These are phyloP conservation scores for Sycon ciliatum DNA, from an alignment of 37 sponge, comb jelly and placozoan genomes.

Conservation along the genomic window DNA sequence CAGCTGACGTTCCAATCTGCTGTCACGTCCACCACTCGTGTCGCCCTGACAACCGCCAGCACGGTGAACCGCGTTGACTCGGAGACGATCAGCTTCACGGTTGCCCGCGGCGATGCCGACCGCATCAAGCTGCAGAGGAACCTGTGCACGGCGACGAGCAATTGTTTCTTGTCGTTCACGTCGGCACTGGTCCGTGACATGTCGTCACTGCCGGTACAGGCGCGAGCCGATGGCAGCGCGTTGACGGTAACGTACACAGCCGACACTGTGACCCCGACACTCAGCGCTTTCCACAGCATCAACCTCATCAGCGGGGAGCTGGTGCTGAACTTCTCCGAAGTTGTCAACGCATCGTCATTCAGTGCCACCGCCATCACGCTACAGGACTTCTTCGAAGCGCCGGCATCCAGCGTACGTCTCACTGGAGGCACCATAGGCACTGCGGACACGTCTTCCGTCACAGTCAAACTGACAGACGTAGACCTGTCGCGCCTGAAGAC, in stretches of 20 bases:
- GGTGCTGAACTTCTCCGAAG: slow-evolving; percentile 58
- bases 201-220: slow-evolving; percentile 20
- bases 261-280: background rate
- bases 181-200: background rate
- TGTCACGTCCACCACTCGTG: background rate
- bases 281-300: slow-evolving; percentile 45
- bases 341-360: slow-evolving; percentile 49
- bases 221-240: background rate
- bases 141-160: background rate
- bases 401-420: slow-evolving; percentile 33
- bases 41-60: background rate
- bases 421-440: slow-evolving; percentile 27
- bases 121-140: background rate
- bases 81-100: background rate
- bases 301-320: slow-evolving; percentile 61
- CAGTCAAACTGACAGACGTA: slow-evolving; percentile 22
- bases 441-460: slow-evolving; percentile 26
- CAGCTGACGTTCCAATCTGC: slow-evolving; percentile 49
- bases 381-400: slow-evolving; percentile 53
- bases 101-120: background rate
- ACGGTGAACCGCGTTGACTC: background rate
- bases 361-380: slow-evolving; percentile 40
- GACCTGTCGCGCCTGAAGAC: slow-evolving; percentile 55
- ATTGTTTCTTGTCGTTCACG: background rate
- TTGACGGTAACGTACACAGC: too few relatives aligned